These are phyloP conservation scores for Perizoma flavofasciatum DNA, from an alignment of 2,888 invertebrate species.

Conservation along the genomic window DNA sequence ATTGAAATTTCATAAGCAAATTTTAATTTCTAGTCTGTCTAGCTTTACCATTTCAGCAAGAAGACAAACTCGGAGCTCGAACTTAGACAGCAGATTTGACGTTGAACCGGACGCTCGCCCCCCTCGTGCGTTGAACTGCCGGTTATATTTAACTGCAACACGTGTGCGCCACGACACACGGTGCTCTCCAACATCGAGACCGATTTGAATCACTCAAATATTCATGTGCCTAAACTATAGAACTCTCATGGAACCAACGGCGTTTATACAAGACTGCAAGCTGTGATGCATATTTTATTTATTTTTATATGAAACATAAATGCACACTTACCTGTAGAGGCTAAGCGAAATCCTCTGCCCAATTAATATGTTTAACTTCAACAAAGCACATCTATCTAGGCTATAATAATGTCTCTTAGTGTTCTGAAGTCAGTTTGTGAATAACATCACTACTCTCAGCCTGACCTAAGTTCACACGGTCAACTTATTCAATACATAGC, in stretches of 20 bases:
- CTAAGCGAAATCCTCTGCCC: too few species aligned
- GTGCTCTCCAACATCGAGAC: constrained; percentile 61
- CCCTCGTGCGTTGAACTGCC: constrained; percentile 77
- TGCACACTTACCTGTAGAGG: too few species aligned
- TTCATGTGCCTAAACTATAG: constrained; percentile 33
- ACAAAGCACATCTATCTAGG: too few species aligned
- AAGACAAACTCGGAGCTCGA: constrained; percentile 15
- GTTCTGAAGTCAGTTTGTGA: neutral
- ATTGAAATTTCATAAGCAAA: too few species aligned
- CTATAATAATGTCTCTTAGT: too few species aligned
- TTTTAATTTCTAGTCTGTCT: neutral
- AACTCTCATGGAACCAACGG: constrained; percentile 3
- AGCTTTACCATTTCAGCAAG: neutral
- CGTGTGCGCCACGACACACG: constrained; percentile 59
- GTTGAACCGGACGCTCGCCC: constrained; percentile 58
- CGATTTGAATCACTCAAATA: constrained; percentile 54
- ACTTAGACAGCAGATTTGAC: constrained; percentile 37
- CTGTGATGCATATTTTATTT: neutral
- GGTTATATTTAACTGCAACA: constrained; percentile 81
- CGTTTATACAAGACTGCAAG: neutral
- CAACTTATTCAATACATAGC: constrained; percentile 23
- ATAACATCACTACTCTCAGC: constrained; percentile 9
- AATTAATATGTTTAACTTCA: too few species aligned
- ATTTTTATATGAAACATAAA: neutral
- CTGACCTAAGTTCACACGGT: constrained; percentile 14